Evolutionary conservation across 2,888 invertebrate genomes (phyloP).

Genomic region (Drosophila borealis): DNA sequence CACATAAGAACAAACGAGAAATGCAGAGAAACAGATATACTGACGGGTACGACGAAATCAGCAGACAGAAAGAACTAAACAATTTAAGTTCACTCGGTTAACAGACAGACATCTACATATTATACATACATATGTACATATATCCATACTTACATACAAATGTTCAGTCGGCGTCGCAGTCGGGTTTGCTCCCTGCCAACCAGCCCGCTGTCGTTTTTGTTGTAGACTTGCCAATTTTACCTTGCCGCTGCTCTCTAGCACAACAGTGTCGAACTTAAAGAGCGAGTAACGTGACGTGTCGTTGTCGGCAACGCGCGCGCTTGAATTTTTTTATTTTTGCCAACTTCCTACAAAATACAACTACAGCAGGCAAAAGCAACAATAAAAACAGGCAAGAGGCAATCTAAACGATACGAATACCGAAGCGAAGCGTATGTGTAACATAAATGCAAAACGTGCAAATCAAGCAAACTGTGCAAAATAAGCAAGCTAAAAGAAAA

Average conservation of each 20-base stretch:
- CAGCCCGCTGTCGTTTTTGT: slow-evolving; percentile 53
- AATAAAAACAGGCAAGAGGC: slow-evolving; percentile 26
- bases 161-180: slow-evolving; percentile 40
- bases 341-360: slow-evolving; percentile 68
- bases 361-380: slow-evolving; percentile 34
- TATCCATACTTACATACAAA: slow-evolving; percentile 19
- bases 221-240: slow-evolving; percentile 71
- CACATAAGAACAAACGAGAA: slow-evolving; percentile 47
- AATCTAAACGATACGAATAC: slow-evolving; percentile 48
- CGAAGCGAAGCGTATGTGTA: slow-evolving; percentile 47
- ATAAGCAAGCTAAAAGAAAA: slow-evolving; percentile 26
- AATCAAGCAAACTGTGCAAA: slow-evolving; percentile 49
- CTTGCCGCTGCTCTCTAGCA: slow-evolving; percentile 67
- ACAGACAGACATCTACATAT: slow-evolving; percentile 38
- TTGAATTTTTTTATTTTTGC: slow-evolving; percentile 56
- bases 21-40: slow-evolving; percentile 34
- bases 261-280: slow-evolving; percentile 76
- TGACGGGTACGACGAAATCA: slow-evolving; percentile 13
- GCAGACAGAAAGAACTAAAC: slow-evolving; percentile 54
- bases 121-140: slow-evolving; percentile 20
- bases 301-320: slow-evolving; percentile 58
- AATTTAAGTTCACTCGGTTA: slow-evolving; percentile 78
- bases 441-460: slow-evolving; percentile 63
- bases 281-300: slow-evolving; percentile 81
- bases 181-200: slow-evolving; percentile 20